Percentiles rank a stretch among this genome's conserved stretches.
phyloP scores from a whole-genome alignment of 2,113 vertebrate species.

The Elephantulus edwardii region DNA sequence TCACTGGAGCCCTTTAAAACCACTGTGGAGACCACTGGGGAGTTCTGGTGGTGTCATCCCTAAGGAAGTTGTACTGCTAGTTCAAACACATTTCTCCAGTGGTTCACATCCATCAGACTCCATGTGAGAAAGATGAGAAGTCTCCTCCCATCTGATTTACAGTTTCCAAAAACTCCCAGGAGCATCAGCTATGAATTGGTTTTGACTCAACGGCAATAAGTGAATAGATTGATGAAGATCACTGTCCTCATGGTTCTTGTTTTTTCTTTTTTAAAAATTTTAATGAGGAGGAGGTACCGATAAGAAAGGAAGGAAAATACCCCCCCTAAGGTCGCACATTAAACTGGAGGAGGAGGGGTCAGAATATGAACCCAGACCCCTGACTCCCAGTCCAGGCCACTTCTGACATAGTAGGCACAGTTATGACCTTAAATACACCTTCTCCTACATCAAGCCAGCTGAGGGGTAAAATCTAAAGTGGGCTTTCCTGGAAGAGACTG shows the following conservation, averaged over 20 bases:
- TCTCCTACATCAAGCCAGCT: background rate
- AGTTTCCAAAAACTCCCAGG: too few relatives aligned
- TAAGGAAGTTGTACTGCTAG: too few relatives aligned
- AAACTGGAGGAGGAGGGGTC: background rate
- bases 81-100: too few relatives aligned
- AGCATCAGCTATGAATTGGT: too few relatives aligned
- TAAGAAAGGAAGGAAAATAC: background rate
- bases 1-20: background rate
- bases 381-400: background rate
- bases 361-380: slow-evolving; percentile 3
- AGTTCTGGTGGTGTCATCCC: too few relatives aligned
- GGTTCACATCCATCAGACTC: too few relatives aligned
- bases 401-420: background rate
- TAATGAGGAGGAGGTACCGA: background rate
- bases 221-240: background rate
- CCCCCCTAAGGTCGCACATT: background rate
- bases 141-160: too few relatives aligned
- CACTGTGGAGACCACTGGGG: background rate
- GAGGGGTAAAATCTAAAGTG: background rate
- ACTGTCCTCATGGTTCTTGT: background rate
- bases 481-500: background rate
- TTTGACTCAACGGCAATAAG: background rate
- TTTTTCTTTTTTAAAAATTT: background rate
- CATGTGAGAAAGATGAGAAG: too few relatives aligned
- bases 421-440: background rate